A percentile compares a stretch with the other conserved stretches of the same genome.
These are phyloP conservation scores for Ramazzottius varieornatus DNA, from an alignment of 2,888 invertebrate species.

Conservation along the genomic window DNA sequence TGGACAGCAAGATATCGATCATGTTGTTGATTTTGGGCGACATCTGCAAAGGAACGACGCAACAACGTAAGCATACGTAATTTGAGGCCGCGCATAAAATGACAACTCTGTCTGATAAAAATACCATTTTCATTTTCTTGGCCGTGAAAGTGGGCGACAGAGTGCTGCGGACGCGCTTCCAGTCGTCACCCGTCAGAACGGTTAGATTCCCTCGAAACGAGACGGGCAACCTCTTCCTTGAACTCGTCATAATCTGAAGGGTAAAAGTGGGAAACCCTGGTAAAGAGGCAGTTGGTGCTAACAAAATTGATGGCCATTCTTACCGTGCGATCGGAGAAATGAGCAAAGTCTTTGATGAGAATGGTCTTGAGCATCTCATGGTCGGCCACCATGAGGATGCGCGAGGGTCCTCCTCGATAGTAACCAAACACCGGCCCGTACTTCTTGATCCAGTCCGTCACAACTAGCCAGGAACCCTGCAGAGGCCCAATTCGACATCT, in stretches of 20 bases:
- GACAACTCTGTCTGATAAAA: no score
- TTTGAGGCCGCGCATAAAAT: no score
- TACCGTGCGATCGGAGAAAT: not conserved
- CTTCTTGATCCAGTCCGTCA: constrained; percentile 2
- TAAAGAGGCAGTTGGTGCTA: no score
- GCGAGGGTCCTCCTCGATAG: not conserved
- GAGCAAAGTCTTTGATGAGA: constrained; percentile 3
- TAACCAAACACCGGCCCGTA: constrained; percentile 4
- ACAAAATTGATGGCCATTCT: not conserved
- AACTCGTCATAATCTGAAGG: not conserved
- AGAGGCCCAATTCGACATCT: not conserved
- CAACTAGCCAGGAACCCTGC: not conserved
- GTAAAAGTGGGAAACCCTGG: no score
- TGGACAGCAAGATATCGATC: not conserved
- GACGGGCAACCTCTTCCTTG: not conserved
- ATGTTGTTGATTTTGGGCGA: not conserved
- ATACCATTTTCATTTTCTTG: constrained; percentile 10
- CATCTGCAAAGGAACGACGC: no score
- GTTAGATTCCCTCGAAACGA: not conserved
- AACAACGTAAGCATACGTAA: no score
- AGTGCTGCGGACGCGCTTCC: constrained; percentile 10
- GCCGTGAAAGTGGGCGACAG: constrained; percentile 11
- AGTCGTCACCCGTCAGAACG: constrained; percentile 9
- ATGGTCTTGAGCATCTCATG: constrained; percentile 4
- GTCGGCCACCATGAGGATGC: not conserved